Evolutionary conservation across 2,888 invertebrate genomes (phyloP).

Genomic region (Nymphalis polychloros): DNA sequence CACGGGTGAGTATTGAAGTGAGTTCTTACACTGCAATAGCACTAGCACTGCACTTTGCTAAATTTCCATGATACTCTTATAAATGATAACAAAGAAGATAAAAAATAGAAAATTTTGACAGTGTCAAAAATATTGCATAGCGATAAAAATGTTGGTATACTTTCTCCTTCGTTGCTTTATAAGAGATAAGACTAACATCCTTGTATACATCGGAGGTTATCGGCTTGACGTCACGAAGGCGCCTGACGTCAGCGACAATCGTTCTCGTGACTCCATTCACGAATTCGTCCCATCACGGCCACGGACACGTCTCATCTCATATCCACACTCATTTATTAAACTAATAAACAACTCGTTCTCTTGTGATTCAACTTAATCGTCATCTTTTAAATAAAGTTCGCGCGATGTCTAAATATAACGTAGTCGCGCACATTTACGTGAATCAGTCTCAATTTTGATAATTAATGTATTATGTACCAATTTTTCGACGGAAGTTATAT

Average conservation of each 20-base stretch:
- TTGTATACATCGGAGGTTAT: conserved; percentile 48
- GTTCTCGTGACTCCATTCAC: conserved; percentile 73
- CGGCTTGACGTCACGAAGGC: conserved; percentile 56
- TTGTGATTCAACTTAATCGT: conserved; percentile 8
- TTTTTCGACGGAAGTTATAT: neutral
- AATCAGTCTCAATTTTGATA: neutral
- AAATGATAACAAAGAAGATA: neutral
- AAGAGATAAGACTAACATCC: conserved; percentile 41
- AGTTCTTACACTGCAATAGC: too few relatives aligned
- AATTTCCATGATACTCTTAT: too few relatives aligned
- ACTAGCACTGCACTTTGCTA: too few relatives aligned
- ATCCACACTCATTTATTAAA: conserved; percentile 34
- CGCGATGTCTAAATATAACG: conserved; percentile 8
- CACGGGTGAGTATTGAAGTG: too few relatives aligned
- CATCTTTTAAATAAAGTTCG: conserved; percentile 24
- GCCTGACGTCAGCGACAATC: conserved; percentile 58
- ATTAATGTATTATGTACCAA: neutral
- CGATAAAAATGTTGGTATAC: neutral
- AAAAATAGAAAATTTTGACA: neutral
- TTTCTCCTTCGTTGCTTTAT: neutral
- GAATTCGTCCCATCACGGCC: conserved; percentile 66
- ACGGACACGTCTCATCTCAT: conserved; percentile 45
- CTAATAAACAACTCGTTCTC: conserved; percentile 24
- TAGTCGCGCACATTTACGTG: neutral
- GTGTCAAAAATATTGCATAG: neutral